Evolutionary conservation across 2,888 invertebrate genomes (phyloP), one percentile per base, ranked within the genome.

Genomic region (Neoascia interrupta): DNA sequence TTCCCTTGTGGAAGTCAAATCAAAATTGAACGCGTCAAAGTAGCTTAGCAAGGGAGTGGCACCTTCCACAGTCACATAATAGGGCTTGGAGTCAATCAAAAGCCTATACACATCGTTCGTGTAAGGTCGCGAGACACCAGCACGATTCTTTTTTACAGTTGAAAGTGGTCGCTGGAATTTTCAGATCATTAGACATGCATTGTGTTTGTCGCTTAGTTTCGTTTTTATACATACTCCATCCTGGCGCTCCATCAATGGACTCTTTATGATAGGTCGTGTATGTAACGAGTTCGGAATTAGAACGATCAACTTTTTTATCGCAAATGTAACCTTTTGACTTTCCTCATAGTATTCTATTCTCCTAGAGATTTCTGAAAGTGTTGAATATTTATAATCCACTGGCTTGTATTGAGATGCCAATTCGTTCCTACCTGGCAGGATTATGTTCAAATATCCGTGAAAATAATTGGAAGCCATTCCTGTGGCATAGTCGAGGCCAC

Each of bases 401-500:
- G n/a, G n/a, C n/a, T n/a, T n/a, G n/a, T n/a, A n/a, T n/a, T n/a
- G n/a, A n/a, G n/a, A n/a, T n/a, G n/a, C n/a, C n/a, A n/a, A n/a
- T n/a, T n/a, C n/a, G n/a, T n/a, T n/a, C n/a, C n/a, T 69, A 0
- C 75, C 73, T 0, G 87, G 85, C 4, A 88, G n/a, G 1, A 83
- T 81, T 1, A 86, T 45, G 4, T 85, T 85, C 0, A 88, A 69
- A 81, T 85, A 88, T 0, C 87, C 88, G 80, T 87, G 85, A 26
- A 85, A 86, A 41, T 87, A 88, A 31, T 83, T 87, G 0, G 85
- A 84, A 5, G 88, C 88, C 87, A 88, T 87, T 10, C 87, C 87
- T 4, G 84, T 82, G 0, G 84, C 87, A 76, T 86, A 87, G 74
- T 88, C 88, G 10, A 87, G 64, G 0, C 87, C 86, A 56, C 84